phyloP scores from a whole-genome alignment of 2,888 invertebrate genomes.

The Loripinus fragilis region DNA sequence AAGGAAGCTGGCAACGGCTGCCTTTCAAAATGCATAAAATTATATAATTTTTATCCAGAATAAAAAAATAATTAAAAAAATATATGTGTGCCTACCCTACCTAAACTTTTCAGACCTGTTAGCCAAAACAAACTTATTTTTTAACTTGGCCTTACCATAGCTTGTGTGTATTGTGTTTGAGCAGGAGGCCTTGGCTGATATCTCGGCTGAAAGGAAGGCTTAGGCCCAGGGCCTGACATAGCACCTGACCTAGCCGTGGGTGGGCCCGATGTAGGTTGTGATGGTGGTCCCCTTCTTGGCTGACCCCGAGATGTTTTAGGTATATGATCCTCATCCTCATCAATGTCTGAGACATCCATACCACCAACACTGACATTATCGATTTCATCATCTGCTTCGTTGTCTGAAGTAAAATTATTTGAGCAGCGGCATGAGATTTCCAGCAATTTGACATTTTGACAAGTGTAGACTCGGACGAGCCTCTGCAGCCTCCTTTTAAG shows the following conservation, averaged over 20 bases:
- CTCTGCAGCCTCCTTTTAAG: no score
- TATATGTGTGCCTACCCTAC: no score
- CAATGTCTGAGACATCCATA: constrained; percentile 82
- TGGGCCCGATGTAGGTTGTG: constrained; percentile 36
- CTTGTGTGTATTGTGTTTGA: constrained; percentile 37
- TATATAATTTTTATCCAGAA: no score
- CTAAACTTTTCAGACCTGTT: no score
- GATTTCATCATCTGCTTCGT: constrained; percentile 64
- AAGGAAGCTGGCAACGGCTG: no score
- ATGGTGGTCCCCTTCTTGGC: constrained; percentile 37
- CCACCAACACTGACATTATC: constrained; percentile 81
- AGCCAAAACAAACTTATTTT: no score
- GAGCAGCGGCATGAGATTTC: no score
- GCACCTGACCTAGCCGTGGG: constrained; percentile 35
- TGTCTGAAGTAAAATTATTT: neutral
- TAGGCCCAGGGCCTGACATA: constrained; percentile 26
- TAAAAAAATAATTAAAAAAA: no score
- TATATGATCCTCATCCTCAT: constrained; percentile 64
- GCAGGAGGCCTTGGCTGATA: constrained; percentile 19
- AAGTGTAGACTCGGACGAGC: no score
- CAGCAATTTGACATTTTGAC: no score
- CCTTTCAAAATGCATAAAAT: no score
- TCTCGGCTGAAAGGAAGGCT: constrained; percentile 34
- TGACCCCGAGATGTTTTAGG: constrained; percentile 49
- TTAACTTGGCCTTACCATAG: constrained; percentile 38